phyloP scores from a whole-genome alignment of 2,797 vertebrate genomes.

The Clarias platycephalus region DNA sequence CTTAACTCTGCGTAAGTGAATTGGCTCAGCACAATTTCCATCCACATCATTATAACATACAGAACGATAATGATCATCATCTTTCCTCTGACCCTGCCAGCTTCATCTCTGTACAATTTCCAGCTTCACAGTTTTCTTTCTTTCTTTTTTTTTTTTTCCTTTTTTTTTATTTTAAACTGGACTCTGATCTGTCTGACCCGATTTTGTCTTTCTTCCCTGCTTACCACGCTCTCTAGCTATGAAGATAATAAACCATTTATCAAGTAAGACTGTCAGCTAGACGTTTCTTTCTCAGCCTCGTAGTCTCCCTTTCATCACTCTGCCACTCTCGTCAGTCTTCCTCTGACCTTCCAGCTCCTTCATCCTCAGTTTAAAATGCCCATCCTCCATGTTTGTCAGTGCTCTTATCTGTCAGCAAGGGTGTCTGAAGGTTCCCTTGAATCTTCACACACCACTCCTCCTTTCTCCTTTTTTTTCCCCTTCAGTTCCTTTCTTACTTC shows the following conservation, averaged over 20 bases:
- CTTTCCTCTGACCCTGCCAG: constrained; percentile 26
- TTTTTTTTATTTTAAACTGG: constrained; percentile 49
- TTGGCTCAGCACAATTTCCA: constrained; percentile 33
- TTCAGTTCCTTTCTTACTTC: constrained; percentile 54
- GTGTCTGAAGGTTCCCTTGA: constrained; percentile 68
- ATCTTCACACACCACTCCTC: constrained; percentile 64
- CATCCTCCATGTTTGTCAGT: constrained; percentile 54
- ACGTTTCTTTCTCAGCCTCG: constrained; percentile 75
- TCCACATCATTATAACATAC: constrained; percentile 37
- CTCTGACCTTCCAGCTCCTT: constrained; percentile 60
- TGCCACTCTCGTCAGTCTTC: constrained; percentile 70
- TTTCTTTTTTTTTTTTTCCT: constrained; percentile 17
- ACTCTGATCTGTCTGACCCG: constrained; percentile 83
- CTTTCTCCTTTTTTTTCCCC: constrained; percentile 10
- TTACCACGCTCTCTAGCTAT: constrained; percentile 99
- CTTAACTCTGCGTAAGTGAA: not conserved
- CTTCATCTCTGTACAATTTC: constrained; percentile 36
- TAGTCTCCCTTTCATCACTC: constrained; percentile 65
- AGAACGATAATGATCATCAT: constrained; percentile 31
- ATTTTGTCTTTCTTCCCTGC: constrained; percentile 99
- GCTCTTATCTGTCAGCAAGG: constrained; percentile 44
- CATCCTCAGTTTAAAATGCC: constrained; percentile 60
- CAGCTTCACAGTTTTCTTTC: constrained; percentile 27
- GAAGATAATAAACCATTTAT: constrained; percentile 99
- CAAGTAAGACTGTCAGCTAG: constrained; percentile 99